Percentiles rank a stretch among this genome's conserved stretches.
phyloP scores from a whole-genome alignment of 2,797 vertebrate genomes.

The Eutrigla gurnardus region DNA sequence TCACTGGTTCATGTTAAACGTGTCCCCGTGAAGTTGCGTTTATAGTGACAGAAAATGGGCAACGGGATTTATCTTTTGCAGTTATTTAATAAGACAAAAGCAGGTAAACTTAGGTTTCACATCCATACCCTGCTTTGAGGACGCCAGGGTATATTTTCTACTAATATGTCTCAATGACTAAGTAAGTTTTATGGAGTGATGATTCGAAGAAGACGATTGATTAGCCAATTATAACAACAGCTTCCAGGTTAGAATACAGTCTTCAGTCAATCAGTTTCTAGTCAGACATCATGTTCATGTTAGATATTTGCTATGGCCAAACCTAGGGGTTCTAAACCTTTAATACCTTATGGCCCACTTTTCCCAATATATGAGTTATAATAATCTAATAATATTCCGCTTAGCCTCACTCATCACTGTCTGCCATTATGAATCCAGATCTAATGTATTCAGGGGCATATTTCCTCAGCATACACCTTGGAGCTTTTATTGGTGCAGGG shows the following conservation, averaged over 20 bases:
- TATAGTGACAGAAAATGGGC: slow-evolving; percentile 16
- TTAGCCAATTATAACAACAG: background rate
- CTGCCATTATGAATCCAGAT: too few species aligned
- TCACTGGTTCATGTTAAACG: slow-evolving; percentile 45
- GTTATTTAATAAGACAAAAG: slow-evolving; percentile 9
- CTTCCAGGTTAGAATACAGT: background rate
- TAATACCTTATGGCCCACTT: too few species aligned
- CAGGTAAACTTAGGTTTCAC: background rate
- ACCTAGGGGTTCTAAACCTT: too few species aligned
- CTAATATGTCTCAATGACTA: background rate
- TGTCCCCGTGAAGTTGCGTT: slow-evolving; percentile 49
- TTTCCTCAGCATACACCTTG: too few species aligned
- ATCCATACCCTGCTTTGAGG: background rate
- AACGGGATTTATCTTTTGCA: background rate
- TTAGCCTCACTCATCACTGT: too few species aligned
- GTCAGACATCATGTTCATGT: background rate
- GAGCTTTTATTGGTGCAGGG: too few species aligned
- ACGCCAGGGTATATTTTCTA: background rate
- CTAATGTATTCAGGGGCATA: too few species aligned
- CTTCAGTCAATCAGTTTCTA: background rate
- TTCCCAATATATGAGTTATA: too few species aligned
- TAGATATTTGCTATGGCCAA: background rate
- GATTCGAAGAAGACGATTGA: background rate
- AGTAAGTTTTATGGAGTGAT: background rate
- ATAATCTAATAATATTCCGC: too few species aligned